phyloP scores from a whole-genome alignment of 2,888 invertebrate species.

The Cosmopolites sordidus region DNA sequence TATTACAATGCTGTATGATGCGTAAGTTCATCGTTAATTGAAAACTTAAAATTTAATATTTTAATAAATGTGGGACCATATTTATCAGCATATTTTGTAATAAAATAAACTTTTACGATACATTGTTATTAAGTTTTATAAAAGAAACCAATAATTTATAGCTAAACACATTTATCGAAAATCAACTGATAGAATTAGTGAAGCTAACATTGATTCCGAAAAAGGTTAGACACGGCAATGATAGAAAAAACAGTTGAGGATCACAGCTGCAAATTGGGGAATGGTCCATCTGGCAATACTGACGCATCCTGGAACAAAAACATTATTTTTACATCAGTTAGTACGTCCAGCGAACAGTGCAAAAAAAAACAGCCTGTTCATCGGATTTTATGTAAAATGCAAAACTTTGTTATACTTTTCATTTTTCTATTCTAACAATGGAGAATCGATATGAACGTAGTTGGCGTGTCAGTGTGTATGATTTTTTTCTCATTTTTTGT shows the following conservation, averaged over 20 bases:
- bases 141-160: no score
- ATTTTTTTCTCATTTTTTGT: no score
- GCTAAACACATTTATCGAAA: no score
- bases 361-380: conserved; percentile 12
- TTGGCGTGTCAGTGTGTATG: no score
- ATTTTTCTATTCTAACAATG: conserved; percentile 2
- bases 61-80: no score
- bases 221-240: conserved; percentile 39
- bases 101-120: no score
- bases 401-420: conserved; percentile 1
- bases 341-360: conserved; percentile 12
- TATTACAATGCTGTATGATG: no score
- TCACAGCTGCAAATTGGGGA: conserved; percentile 45
- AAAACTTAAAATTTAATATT: no score
- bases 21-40: no score
- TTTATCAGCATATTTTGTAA: no score
- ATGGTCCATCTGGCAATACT: conserved; percentile 45
- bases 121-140: no score
- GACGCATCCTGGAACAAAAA: conserved; percentile 47
- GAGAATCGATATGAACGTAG: background rate
- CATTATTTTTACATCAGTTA: conserved; percentile 25
- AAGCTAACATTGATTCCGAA: conserved; percentile 4
- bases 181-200: background rate
- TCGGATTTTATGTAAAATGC: conserved; percentile 12
- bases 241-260: conserved; percentile 43